These are phyloP conservation scores for Pogona vitticeps DNA, from an alignment of 2,113 vertebrate species.

Conservation along the genomic window DNA sequence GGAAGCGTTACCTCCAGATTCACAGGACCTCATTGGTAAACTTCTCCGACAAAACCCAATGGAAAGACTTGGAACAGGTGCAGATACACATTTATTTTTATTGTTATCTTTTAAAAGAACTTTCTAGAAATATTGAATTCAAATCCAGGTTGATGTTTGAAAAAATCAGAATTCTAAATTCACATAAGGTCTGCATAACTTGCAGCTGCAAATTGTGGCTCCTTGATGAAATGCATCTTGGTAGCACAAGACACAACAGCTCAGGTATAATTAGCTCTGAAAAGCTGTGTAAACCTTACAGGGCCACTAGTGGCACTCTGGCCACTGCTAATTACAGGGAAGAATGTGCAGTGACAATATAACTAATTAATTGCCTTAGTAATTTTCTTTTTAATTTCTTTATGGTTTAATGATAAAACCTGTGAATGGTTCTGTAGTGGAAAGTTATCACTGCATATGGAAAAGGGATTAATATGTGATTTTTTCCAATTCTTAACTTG, in stretches of 20 bases:
- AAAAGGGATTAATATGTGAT: constrained; percentile 22
- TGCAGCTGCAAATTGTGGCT: too few species aligned
- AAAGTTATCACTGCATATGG: neutral
- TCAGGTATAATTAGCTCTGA: too few species aligned
- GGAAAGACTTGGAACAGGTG: constrained; percentile 95
- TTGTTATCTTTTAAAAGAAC: neutral
- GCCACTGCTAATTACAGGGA: neutral
- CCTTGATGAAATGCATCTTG: too few species aligned
- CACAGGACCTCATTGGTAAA: constrained; percentile 93
- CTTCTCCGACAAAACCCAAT: constrained; percentile 93
- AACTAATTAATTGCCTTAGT: neutral
- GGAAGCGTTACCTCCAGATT: constrained; percentile 90
- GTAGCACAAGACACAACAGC: too few species aligned
- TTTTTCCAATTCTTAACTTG: neutral
- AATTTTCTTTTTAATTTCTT: neutral
- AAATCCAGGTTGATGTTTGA: accelerated
- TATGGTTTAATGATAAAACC: neutral
- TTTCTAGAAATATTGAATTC: neutral
- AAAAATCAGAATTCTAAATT: neutral
- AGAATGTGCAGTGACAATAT: neutral
- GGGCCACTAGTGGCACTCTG: too few species aligned
- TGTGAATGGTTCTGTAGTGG: neutral
- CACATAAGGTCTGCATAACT: neutral
- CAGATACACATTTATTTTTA: neutral
- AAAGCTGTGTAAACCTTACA: too few species aligned